Conservation (phyloP, 2,888 invertebrate species). For the Thelaira solivaga region DNA sequence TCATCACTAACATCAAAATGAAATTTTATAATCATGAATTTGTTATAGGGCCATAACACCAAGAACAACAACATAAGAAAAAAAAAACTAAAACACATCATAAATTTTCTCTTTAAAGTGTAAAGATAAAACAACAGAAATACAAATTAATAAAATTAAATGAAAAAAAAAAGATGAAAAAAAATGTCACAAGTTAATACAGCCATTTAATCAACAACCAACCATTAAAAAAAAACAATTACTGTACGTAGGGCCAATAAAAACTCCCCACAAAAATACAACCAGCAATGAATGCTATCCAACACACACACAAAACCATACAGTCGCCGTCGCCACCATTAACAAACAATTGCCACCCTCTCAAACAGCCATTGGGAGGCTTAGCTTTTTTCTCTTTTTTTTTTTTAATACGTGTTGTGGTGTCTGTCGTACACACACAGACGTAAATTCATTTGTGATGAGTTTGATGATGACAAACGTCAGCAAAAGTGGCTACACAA, state of each 20-base stretch:
- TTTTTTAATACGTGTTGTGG: background rate
- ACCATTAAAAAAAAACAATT: background rate
- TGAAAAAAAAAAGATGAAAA: slow-evolving; percentile 26
- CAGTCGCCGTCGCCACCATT: slow-evolving; percentile 23
- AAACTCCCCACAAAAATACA: background rate
- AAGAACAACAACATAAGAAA: too few species aligned
- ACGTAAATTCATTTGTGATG: slow-evolving; percentile 29
- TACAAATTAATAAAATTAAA: slow-evolving; percentile 10
- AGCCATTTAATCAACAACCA: slow-evolving; percentile 18
- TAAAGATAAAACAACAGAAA: slow-evolving; percentile 32
- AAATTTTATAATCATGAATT: background rate
- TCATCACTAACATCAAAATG: too few species aligned
- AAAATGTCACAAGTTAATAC: slow-evolving; percentile 14
- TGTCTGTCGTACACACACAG: background rate
- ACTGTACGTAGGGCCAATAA: slow-evolving; percentile 29
- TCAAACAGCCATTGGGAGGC: slow-evolving; percentile 33
- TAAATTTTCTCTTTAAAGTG: slow-evolving; percentile 34
- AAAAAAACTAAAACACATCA: background rate
- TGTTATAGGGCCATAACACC: background rate
- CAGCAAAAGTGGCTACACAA: slow-evolving; percentile 64
- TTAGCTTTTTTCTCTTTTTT: background rate
- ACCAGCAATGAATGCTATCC: too few species aligned
- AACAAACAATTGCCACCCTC: slow-evolving; percentile 33
- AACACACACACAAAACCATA: background rate
- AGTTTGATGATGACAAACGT: slow-evolving; percentile 57